Evolutionary conservation across 1,140 invertebrate genomes (phyloP), one percentile per base, ranked within the genome.

Genomic region (Apis florea): DNA sequence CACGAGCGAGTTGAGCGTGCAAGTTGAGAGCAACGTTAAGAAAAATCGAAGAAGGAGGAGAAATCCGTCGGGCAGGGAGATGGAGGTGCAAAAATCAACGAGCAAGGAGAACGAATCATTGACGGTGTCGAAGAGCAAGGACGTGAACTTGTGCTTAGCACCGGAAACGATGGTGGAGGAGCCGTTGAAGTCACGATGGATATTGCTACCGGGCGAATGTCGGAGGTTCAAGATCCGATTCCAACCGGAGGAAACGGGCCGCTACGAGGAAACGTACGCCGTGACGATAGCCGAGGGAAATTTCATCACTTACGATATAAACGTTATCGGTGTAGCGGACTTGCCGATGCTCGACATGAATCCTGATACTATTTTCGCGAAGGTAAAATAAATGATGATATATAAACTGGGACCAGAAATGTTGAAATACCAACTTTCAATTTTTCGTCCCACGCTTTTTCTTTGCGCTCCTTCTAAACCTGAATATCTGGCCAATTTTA

Each of bases 341-440:
- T 69, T 91, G 78, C 91, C 91, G 1, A 83, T 64, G 58, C 49
- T 93, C 6, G 78, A 90, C 53, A 89, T 89, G 86, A 78, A 84
- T 24, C 90, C 91, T 19, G 15, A 75, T 9, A 66, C 66, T 2
- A 83, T 92, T 58, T 93, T 91, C 59, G 51, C 77, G 0, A 51
- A 79, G 49, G 24, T 70, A 40, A 19, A 9, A 17, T 61, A 13
- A 24, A 31, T 10, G 10, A 31, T 31, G 31, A 31, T 51, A 11
- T 13, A 13, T 1, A 51, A 13, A 11, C 3, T 1, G 11, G n/a
- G n/a, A n/a, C n/a, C n/a, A n/a, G n/a, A n/a, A n/a, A n/a, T 51
- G 12, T 51, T 31, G 4, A 31, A 31, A 4, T 31, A 31, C 2
- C n/a, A n/a, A n/a, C 31, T 31, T 31, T 31, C 31, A 31, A 31